Conservation (phyloP, 2,113 vertebrate species). For the Megalops atlanticus region DNA sequence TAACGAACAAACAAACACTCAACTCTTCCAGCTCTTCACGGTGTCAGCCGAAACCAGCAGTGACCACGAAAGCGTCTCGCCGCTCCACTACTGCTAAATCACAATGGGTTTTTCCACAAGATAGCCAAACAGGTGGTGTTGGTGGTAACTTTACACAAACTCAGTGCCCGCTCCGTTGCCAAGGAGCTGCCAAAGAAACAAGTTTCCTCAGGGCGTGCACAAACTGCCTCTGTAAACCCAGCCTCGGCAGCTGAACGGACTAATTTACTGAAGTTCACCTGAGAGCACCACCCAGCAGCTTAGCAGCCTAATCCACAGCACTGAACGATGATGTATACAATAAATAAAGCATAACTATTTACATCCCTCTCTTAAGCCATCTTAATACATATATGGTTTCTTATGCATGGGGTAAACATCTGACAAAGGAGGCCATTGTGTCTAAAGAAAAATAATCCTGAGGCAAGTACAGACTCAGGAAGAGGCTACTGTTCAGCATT, state of each 20-base stretch:
- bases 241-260: neutral
- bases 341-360: constrained; percentile 28
- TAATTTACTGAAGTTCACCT: constrained; percentile 7
- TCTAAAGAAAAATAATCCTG: constrained; percentile 47
- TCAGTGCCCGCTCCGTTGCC: neutral
- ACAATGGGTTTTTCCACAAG: too few species aligned
- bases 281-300: constrained; percentile 29
- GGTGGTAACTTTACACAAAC: neutral
- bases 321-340: neutral
- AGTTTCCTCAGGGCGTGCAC: neutral
- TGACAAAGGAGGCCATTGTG: constrained; percentile 45
- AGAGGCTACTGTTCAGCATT: neutral
- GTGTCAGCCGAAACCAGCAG: too few species aligned
- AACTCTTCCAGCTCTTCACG: too few species aligned
- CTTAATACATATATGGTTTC: constrained; percentile 17
- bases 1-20: neutral
- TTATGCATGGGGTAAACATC: constrained; percentile 27
- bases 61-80: too few species aligned
- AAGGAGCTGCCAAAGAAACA: neutral
- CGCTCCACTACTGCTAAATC: too few species aligned
- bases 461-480: constrained; percentile 31
- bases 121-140: too few species aligned
- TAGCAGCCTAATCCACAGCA: constrained; percentile 46
- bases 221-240: constrained; percentile 1
- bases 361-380: constrained; percentile 35